Evolutionary conservation across 2,113 vertebrate species (phyloP).

Genomic region (Trogon surrucura): DNA sequence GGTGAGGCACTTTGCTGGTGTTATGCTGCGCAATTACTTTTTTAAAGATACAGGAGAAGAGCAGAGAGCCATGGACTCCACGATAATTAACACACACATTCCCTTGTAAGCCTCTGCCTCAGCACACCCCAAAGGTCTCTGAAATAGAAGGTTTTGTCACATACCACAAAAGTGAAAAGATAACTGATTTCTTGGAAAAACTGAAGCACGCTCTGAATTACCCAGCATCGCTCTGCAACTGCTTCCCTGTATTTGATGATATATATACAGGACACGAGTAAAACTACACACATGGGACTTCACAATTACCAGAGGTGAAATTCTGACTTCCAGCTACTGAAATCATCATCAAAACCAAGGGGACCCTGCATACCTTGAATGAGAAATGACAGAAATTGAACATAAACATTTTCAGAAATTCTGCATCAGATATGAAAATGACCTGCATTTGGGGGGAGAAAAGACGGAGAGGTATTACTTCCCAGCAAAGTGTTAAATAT

Average conservation of each 20-base stretch:
- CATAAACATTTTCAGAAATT: background rate
- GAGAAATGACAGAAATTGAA: background rate
- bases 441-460: background rate
- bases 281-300: background rate
- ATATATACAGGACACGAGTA: background rate
- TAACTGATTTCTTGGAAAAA: background rate
- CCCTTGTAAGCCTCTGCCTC: background rate
- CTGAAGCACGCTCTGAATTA: background rate
- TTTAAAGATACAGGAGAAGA: slow-evolving; percentile 2
- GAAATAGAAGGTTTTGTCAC: background rate
- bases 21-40: background rate
- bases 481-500: background rate
- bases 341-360: background rate
- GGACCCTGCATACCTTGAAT: background rate
- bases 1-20: background rate
- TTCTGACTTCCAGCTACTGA: background rate
- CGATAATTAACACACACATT: background rate
- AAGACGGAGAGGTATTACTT: background rate
- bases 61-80: background rate
- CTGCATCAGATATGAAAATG: background rate
- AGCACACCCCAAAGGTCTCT: background rate
- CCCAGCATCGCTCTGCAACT: background rate
- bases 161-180: background rate
- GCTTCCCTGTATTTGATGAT: background rate
- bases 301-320: background rate